Evolutionary conservation across 2,888 invertebrate species (phyloP).

Genomic region (Amiota minor): DNA sequence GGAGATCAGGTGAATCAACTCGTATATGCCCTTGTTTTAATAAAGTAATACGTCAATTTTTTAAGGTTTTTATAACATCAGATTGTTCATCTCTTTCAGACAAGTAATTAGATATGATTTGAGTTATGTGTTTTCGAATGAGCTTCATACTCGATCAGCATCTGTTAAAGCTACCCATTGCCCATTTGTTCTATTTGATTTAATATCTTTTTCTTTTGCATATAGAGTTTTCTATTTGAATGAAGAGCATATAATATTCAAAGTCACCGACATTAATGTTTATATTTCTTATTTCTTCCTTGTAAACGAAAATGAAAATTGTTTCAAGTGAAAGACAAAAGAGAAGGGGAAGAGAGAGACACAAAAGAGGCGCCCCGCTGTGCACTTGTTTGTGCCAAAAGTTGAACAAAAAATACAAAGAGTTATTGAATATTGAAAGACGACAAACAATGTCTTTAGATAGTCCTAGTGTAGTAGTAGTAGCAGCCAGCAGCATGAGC

Average conservation of each 20-base stretch:
- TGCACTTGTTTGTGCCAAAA: slow-evolving; percentile 47
- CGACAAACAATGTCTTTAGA: background rate
- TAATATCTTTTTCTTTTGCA: too few relatives aligned
- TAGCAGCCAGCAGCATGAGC: background rate
- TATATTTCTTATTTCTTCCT: background rate
- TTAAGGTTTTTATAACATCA: background rate
- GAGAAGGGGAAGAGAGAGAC: background rate
- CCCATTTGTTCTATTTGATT: too few relatives aligned
- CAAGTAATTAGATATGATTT: too few relatives aligned
- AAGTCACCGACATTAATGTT: background rate
- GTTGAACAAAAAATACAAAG: slow-evolving; percentile 51
- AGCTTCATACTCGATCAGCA: background rate
- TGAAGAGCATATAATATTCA: too few relatives aligned
- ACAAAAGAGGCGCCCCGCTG: slow-evolving; percentile 47
- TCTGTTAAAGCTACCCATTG: background rate
- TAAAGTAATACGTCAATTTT: background rate
- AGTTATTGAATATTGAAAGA: background rate
- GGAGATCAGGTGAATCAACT: too few relatives aligned
- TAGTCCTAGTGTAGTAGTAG: too few relatives aligned
- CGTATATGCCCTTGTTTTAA: too few relatives aligned
- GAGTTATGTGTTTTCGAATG: too few relatives aligned
- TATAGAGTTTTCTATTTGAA: background rate
- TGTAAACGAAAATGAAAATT: slow-evolving; percentile 23
- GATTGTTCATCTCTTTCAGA: too few relatives aligned
- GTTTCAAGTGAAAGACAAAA: slow-evolving; percentile 31